Evolutionary conservation across 2,888 invertebrate genomes (phyloP).

Genomic region (Drosophila peninsularis): DNA sequence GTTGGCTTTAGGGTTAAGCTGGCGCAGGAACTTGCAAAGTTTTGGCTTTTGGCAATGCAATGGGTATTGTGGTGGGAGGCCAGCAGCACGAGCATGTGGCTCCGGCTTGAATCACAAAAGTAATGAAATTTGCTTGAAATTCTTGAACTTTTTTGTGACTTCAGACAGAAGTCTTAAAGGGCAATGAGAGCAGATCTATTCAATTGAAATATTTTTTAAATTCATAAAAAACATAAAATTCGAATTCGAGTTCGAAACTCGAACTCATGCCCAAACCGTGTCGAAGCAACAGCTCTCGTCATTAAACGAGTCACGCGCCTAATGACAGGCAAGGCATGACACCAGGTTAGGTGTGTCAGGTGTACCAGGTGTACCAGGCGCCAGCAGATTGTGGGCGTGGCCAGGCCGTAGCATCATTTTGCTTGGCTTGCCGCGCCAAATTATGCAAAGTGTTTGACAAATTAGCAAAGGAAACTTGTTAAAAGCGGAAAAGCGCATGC

Average conservation of each 20-base stretch:
- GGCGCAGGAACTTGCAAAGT: background rate
- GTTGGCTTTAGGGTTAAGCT: background rate
- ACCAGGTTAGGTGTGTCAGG: background rate
- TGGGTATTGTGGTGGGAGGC: conserved; percentile 4
- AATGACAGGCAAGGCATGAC: background rate
- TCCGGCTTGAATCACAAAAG: background rate
- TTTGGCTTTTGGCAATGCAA: conserved; percentile 10
- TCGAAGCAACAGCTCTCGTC: conserved; percentile 3
- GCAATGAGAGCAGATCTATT: background rate
- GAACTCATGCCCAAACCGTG: background rate
- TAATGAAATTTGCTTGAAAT: background rate
- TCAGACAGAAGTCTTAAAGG: background rate
- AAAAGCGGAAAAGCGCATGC: conserved; percentile 78
- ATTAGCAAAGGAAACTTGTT: conserved; percentile 79
- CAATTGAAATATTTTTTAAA: background rate
- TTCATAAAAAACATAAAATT: too few relatives aligned
- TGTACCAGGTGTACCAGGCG: too few relatives aligned
- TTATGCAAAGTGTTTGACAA: conserved; percentile 82
- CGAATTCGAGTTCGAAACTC: background rate
- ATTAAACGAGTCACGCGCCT: conserved; percentile 33
- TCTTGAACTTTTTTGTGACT: background rate
- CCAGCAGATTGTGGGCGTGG: background rate
- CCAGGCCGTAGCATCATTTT: conserved; percentile 31
- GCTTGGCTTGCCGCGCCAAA: conserved; percentile 59
- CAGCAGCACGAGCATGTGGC: background rate